Evolutionary conservation across 2,888 invertebrate genomes (phyloP), one percentile per base, ranked within the genome.

Genomic region (Mellilla xanthometata): DNA sequence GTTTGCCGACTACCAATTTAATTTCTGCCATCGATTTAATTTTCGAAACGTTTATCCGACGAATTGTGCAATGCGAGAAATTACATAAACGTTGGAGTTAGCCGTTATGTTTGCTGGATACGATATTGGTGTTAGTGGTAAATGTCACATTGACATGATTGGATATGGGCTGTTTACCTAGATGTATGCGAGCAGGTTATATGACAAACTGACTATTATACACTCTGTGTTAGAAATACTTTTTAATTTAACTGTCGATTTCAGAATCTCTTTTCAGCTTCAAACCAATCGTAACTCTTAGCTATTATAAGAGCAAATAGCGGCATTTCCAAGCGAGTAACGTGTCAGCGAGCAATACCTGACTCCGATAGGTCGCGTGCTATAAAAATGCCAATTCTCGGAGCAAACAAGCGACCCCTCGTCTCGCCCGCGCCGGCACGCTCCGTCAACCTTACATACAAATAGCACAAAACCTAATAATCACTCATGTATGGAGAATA

Each of bases 331-430:
- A 51, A 54, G 46, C 57, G 55, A 58, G 58, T 59, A 64, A 60
- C 49, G 53, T 49, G 63, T 48, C 24, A 60, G 54, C 60, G 47
- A 55, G 58, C 75, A 69, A 76, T 72, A 60, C 58, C 60, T 64
- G 60, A 59, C 62, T 68, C 68, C 67, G 61, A 66, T 62, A 60
- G 62, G 56, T 56, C 53, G 60, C 53, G 72, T 62, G 72, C 60
- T 62, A 72, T 75, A 80, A 78, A 81, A 80, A 76, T 74, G 64
- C 69, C 78, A 77, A 82, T 79, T 75, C 69, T 62, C 67, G 62
- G 67, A 63, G 69, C 68, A 76, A 73, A 76, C 70, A 75, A 72
- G 66, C 72, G 58, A 49, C 55, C 58, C 68, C 69, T 67, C 64
- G 19, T 19, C 19, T 3, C 24, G 4, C 24, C 46, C 54, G 60